A percentile compares a stretch with the other conserved stretches of the same genome.
phyloP scores from a whole-genome alignment of 2,797 vertebrate genomes.

The Petrocephalus sullivani region DNA sequence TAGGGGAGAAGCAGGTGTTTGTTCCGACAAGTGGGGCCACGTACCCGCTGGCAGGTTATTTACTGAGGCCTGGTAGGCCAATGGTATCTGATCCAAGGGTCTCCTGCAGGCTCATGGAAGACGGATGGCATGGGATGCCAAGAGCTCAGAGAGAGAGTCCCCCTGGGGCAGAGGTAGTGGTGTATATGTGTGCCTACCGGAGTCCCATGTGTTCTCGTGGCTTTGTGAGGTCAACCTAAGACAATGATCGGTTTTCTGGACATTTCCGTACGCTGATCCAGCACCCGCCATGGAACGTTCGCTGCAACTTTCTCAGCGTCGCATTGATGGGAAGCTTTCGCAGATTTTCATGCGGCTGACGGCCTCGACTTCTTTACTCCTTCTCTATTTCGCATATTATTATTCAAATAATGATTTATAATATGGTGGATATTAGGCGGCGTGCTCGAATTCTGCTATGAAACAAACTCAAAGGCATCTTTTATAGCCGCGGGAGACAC shows the following conservation, averaged over 20 bases:
- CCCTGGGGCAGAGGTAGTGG: background rate
- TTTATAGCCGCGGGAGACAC: background rate
- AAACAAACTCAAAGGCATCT: background rate
- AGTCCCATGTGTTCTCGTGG: background rate
- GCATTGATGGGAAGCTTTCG: background rate
- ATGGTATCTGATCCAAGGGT: conserved; percentile 45
- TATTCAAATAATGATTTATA: conserved; percentile 14
- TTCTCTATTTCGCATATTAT: background rate
- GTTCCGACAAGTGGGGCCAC: conserved; percentile 43
- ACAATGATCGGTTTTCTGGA: background rate
- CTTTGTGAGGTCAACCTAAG: background rate
- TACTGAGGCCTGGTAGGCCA: conserved; percentile 36
- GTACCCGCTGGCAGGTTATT: conserved; percentile 38
- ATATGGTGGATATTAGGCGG: background rate
- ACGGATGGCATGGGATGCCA: conserved; percentile 9
- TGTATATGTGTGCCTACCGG: background rate
- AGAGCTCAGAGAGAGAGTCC: background rate
- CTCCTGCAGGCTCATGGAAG: conserved; percentile 25
- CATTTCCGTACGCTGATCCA: background rate
- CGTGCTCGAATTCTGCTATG: background rate
- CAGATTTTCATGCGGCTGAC: background rate
- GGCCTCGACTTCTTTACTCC: background rate
- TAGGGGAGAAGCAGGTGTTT: conserved; percentile 14
- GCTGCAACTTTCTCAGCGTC: background rate
- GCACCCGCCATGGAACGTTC: background rate